Percentiles rank a stretch among this genome's conserved stretches.
phyloP scores from a whole-genome alignment of 1,140 invertebrate species.

The Achroia grisella region DNA sequence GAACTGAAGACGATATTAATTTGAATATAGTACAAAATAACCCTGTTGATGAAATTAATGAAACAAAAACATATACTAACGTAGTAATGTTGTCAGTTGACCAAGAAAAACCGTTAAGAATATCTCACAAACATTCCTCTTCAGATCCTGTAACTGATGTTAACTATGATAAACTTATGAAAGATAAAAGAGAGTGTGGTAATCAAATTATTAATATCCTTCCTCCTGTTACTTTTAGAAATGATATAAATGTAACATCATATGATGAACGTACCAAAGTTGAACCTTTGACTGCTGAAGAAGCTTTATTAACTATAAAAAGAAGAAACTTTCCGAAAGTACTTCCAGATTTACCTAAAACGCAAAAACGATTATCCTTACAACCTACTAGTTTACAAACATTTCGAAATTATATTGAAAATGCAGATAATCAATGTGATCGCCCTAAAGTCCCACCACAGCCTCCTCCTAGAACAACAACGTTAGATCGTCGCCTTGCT shows the following conservation, averaged over 20 bases:
- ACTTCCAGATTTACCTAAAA: conserved; percentile 80
- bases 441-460: conserved; percentile 74
- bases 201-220: conserved; percentile 61
- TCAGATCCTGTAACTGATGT: conserved; percentile 80
- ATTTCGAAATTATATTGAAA: conserved; percentile 44
- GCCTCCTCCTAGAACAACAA: conserved; percentile 78
- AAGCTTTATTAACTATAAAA: conserved; percentile 82
- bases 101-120: conserved; percentile 61
- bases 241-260: conserved; percentile 84
- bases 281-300: conserved; percentile 76
- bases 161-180: conserved; percentile 61
- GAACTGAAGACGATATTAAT: conserved; percentile 56
- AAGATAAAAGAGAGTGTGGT: conserved; percentile 39
- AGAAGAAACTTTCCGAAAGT: conserved; percentile 88
- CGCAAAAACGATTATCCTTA: conserved; percentile 73
- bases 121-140: conserved; percentile 82
- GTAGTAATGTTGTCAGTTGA: conserved; percentile 63
- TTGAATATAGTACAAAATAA: conserved; percentile 18
- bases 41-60: conserved; percentile 14
- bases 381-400: conserved; percentile 65
- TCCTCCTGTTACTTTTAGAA: conserved; percentile 70
- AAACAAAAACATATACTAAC: conserved; percentile 63
- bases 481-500: conserved; percentile 72
- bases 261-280: conserved; percentile 57
- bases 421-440: conserved; percentile 56